phyloP scores from a whole-genome alignment of 1,140 invertebrate genomes.

The Drosophila pruinosa region DNA sequence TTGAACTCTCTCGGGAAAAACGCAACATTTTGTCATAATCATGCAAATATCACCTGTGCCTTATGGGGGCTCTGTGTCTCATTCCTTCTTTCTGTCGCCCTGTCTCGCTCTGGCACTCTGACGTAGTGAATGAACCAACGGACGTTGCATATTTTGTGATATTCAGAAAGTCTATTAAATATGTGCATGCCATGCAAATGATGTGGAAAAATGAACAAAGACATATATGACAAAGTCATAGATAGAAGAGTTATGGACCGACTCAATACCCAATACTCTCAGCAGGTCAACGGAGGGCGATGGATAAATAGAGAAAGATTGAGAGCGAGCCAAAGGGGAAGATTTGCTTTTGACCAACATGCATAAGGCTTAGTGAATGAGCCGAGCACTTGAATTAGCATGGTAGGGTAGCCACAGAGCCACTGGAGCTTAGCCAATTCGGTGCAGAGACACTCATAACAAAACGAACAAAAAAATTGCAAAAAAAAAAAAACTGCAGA shows the following conservation, averaged over 20 bases:
- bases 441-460: conserved; percentile 69
- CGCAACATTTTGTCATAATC: conserved; percentile 64
- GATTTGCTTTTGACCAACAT: background rate
- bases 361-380: background rate
- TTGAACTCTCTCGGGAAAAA: conserved; percentile 51
- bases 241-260: conserved; percentile 50
- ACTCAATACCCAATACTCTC: conserved; percentile 29
- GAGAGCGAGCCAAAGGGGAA: background rate
- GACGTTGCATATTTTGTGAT: conserved; percentile 72
- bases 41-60: conserved; percentile 75
- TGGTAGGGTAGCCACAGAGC: conserved; percentile 54
- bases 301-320: background rate
- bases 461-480: conserved; percentile 26
- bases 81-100: background rate
- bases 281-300: conserved; percentile 25
- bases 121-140: background rate
- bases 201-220: conserved; percentile 30
- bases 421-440: conserved; percentile 52
- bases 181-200: conserved; percentile 74
- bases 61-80: background rate
- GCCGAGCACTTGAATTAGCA: background rate
- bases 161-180: conserved; percentile 73
- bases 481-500: background rate
- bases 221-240: conserved; percentile 46
- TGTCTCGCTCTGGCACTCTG: background rate